phyloP scores from a whole-genome alignment of 2,888 invertebrate genomes.

The Proisotoma minuta region DNA sequence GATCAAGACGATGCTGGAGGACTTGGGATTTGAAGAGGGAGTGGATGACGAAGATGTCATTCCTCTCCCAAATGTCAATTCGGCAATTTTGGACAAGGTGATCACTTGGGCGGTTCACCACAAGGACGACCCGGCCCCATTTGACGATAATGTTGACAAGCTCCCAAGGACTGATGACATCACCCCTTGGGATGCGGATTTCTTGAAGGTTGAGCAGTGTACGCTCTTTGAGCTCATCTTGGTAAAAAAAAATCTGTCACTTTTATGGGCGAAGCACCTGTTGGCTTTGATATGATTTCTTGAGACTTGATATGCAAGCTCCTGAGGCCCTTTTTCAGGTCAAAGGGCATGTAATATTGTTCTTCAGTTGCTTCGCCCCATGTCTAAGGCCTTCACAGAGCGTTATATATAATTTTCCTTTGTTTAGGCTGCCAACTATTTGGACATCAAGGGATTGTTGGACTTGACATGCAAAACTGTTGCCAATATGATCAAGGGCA shows the following conservation, averaged over 20 bases:
- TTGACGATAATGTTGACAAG: slow-evolving; percentile 95
- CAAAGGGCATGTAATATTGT: too few relatives aligned
- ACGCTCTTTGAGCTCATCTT: slow-evolving; percentile 92
- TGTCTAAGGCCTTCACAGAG: too few relatives aligned
- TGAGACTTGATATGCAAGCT: too few relatives aligned
- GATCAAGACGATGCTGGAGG: slow-evolving; percentile 97
- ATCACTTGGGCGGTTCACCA: slow-evolving; percentile 90
- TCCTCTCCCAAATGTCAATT: slow-evolving; percentile 94
- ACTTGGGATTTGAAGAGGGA: slow-evolving; percentile 77
- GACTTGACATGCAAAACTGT: slow-evolving; percentile 98
- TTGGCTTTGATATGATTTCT: too few relatives aligned
- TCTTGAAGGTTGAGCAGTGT: slow-evolving; percentile 95
- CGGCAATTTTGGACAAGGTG: slow-evolving; percentile 88
- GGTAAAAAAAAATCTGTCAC: too few relatives aligned
- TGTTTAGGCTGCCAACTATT: too few relatives aligned
- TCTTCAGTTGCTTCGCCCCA: too few relatives aligned
- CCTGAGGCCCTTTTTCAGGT: too few relatives aligned
- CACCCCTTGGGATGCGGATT: slow-evolving; percentile 98
- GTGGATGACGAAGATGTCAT: slow-evolving; percentile 93
- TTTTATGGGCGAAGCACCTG: too few relatives aligned
- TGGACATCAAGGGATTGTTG: too few relatives aligned
- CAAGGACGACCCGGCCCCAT: slow-evolving; percentile 90
- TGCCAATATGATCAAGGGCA: slow-evolving; percentile 98
- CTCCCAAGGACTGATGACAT: slow-evolving; percentile 99
- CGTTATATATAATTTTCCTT: too few relatives aligned